These are phyloP conservation scores for Botia kubotai DNA, from an alignment of 2,797 vertebrate genomes.

Conservation along the genomic window DNA sequence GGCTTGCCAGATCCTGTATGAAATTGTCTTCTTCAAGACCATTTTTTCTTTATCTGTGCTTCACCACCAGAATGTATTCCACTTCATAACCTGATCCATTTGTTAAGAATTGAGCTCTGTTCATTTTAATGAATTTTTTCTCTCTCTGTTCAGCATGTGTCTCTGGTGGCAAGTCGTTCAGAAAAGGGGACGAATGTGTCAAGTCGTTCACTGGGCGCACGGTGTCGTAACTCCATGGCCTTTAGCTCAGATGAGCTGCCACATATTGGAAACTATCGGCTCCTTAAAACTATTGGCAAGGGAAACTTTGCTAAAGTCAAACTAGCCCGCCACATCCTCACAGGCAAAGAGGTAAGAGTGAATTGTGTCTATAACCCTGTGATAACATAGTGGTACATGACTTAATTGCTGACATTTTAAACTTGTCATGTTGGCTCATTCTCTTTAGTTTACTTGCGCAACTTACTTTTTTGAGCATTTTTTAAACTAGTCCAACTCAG, in stretches of 20 bases:
- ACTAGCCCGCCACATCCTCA: slow-evolving; percentile 90
- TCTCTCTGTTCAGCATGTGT: slow-evolving; percentile 75
- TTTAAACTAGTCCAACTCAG: slow-evolving; percentile 25
- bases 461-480: slow-evolving; percentile 7
- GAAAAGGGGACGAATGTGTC: slow-evolving; percentile 87
- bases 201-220: slow-evolving; percentile 84
- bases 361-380: background rate
- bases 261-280: slow-evolving; percentile 91
- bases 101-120: background rate
- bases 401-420: too few species aligned
- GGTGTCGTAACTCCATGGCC: slow-evolving; percentile 88
- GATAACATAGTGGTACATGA: too few species aligned
- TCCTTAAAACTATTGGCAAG: slow-evolving; percentile 93
- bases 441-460: too few species aligned
- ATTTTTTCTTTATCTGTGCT: background rate
- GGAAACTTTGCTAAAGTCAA: slow-evolving; percentile 97
- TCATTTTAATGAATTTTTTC: background rate
- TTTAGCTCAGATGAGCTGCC: slow-evolving; percentile 90
- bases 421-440: too few species aligned
- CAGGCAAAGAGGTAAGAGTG: slow-evolving; percentile 83
- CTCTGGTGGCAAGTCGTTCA: slow-evolving; percentile 84
- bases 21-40: background rate
- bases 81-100: background rate
- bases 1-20: background rate
- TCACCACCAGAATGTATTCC: background rate